phyloP scores from a whole-genome alignment of 2,113 vertebrate species.

The Aleadryas rufinucha region DNA sequence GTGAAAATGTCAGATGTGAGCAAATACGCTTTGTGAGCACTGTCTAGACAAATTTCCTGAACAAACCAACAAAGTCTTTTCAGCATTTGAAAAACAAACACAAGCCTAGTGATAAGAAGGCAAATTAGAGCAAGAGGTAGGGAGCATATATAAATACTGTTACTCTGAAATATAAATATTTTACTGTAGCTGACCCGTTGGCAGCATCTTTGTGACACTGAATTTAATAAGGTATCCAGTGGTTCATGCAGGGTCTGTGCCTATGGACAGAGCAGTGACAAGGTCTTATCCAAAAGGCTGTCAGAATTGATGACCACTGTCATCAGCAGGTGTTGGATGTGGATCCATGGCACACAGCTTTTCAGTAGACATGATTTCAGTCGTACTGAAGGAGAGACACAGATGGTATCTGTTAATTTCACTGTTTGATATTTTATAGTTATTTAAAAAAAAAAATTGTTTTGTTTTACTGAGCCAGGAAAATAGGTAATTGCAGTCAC shows the following conservation, averaged over 20 bases:
- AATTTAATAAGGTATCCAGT: neutral
- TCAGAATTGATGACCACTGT: neutral
- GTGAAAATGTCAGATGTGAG: slow-evolving; percentile 23
- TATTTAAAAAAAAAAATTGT: neutral
- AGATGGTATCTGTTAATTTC: neutral
- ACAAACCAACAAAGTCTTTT: neutral
- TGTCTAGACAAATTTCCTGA: neutral
- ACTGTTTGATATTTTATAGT: neutral
- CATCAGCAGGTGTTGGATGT: neutral
- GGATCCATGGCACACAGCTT: neutral
- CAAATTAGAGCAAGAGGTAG: neutral
- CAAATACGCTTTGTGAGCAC: neutral
- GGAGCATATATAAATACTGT: neutral
- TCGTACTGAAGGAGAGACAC: neutral
- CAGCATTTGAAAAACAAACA: neutral
- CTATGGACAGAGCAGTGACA: neutral
- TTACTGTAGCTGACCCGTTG: neutral
- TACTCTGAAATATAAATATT: neutral
- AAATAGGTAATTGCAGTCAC: neutral
- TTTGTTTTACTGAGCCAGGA: neutral
- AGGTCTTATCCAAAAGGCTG: neutral
- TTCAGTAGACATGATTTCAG: neutral
- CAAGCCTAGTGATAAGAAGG: neutral
- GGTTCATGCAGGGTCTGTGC: neutral
- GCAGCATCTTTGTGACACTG: neutral